Percentiles rank a stretch among this genome's conserved stretches.
Conservation (phyloP, 1,140 invertebrate genomes). For the Vollenhovia emeryi region DNA sequence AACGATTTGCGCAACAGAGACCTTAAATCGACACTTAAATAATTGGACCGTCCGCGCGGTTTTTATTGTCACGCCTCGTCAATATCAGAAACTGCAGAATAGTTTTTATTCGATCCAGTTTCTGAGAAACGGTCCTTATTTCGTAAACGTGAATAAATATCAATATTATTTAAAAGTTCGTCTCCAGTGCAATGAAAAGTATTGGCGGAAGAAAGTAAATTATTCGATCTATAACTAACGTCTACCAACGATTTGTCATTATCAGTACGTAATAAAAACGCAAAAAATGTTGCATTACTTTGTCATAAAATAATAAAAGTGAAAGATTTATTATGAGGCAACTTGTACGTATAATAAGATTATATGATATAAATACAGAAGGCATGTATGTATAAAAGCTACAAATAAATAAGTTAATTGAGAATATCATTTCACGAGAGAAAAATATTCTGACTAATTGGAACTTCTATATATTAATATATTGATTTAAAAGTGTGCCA, state of each 20-base stretch:
- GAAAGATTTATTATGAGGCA: background rate
- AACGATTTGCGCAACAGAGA: background rate
- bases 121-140: background rate
- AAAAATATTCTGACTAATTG: background rate
- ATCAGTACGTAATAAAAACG: background rate
- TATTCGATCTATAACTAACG: background rate
- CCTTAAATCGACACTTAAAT: background rate
- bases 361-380: background rate
- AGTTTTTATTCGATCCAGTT: background rate
- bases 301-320: background rate
- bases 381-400: background rate
- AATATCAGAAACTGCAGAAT: background rate
- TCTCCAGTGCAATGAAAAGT: background rate
- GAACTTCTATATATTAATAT: background rate
- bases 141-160: background rate
- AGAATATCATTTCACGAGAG: background rate
- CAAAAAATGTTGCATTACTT: background rate
- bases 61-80: background rate
- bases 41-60: background rate
- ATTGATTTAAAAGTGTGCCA: background rate
- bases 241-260: background rate
- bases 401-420: background rate
- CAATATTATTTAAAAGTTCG: conserved; percentile 4
- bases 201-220: background rate
- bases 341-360: background rate